Evolutionary conservation across 1,140 invertebrate species (phyloP).

Genomic region (Cotesia chilonis): DNA sequence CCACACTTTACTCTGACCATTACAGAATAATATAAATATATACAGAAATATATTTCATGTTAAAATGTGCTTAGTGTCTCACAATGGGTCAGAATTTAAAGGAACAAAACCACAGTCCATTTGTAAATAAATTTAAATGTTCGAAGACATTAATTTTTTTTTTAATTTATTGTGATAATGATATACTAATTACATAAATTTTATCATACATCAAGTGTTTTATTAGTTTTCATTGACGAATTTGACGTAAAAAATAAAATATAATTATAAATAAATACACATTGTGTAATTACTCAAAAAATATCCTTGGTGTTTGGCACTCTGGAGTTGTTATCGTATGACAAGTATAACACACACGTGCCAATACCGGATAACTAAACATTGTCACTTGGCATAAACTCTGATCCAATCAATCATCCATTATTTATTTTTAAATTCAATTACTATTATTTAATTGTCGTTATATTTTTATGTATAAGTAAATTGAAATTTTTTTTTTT

Average conservation of each 20-base stretch:
- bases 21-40: slow-evolving; percentile 38
- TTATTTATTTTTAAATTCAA: slow-evolving; percentile 27
- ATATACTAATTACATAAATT: not conserved
- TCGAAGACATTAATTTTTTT: no score
- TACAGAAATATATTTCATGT: slow-evolving; percentile 7
- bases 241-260: no score
- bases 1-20: slow-evolving; percentile 63
- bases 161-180: not conserved
- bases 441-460: not conserved
- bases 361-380: slow-evolving; percentile 28
- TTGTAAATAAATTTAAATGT: no score
- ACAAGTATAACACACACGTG: slow-evolving; percentile 34
- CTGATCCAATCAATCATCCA: slow-evolving; percentile 5
- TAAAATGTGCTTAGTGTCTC: slow-evolving; percentile 59
- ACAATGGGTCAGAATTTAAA: slow-evolving; percentile 17
- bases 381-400: slow-evolving; percentile 38
- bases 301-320: slow-evolving; percentile 30
- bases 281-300: slow-evolving; percentile 1
- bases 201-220: no score
- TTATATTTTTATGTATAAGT: not conserved
- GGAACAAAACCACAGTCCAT: not conserved
- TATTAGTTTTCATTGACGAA: no score
- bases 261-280: no score
- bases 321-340: slow-evolving; percentile 35
- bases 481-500: not conserved